Base-by-base conservation (phyloP, 1,140 invertebrate genomes). In the Drosophila mauritiana region DNA sequence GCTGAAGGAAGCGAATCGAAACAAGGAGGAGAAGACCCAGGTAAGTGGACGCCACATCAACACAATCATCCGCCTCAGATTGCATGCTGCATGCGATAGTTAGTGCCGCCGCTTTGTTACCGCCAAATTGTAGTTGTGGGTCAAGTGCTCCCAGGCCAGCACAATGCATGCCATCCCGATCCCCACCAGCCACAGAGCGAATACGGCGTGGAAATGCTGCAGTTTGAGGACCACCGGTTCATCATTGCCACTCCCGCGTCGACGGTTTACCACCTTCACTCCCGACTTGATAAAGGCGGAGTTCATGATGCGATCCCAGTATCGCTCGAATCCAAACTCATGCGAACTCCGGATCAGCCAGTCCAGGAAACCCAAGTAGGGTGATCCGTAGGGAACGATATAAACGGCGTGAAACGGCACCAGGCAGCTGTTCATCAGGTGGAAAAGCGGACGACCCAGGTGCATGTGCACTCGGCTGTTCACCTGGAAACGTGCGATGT, bases 351-450 rank as follows among this genome's bases (percentile, higher is more conserved):
- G 75, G 13, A 92, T 70, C 0, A 92, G 57, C 0, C 20, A 54
- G 56, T 92, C 81, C 6, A 92, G 49, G 34, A 76, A 89, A 4
- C 91, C 90, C 53, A 92, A 52, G 51, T 92, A 92, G 17, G 91
- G 91, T 2, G 91, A 92, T 0, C 91, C 91, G 39, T 90, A 91
- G 7, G 90, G 90, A 13, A 91, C 84, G 1, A 84, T 92, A 34
- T 92, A 92, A 3, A 91, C 91, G 0, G 81, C 86, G 36, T 91
- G 81, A 46, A 88, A 92, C 0, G 91, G 91, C 11, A 92, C 89
- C 62, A 92, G 72, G 48, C 91, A 92, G 63, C 69, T 81, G 6
- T 65, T 52, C 91, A 92, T 92, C n/a, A 90, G 64, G 55, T 92
- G 90, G 17, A 76, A 92, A 3, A 80, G 20, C 0, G 90, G 91